A percentile compares a stretch with the other conserved stretches of the same genome.
phyloP scores from a whole-genome alignment of 2,888 invertebrate species.

The Bombylius discolor region DNA sequence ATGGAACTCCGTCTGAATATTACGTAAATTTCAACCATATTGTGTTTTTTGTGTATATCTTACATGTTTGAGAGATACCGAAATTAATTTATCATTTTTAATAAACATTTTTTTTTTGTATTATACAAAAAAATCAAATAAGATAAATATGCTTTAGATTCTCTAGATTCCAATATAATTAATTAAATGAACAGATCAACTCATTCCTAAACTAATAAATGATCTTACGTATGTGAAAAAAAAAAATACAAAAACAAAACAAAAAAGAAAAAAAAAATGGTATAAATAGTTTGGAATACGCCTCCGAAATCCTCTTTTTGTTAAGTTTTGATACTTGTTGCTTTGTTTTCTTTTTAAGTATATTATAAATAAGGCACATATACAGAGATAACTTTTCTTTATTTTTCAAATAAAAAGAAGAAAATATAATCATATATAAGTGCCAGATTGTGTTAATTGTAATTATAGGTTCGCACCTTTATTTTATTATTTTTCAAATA shows the following conservation, averaged over 20 bases:
- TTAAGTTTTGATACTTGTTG: no score
- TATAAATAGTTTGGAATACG: not conserved
- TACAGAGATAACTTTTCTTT: no score
- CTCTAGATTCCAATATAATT: not conserved
- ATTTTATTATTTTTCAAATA: not conserved
- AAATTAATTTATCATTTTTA: no score
- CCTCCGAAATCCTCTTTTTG: not conserved
- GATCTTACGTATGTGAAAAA: no score
- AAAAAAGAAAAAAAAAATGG: not conserved
- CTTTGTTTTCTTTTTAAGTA: no score
- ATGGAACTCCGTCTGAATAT: no score
- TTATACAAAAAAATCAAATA: not conserved
- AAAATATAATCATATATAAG: not conserved
- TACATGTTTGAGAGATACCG: no score
- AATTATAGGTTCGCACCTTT: not conserved
- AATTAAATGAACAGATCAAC: not conserved
- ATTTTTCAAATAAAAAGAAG: no score
- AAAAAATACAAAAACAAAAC: not conserved
- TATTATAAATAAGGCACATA: no score
- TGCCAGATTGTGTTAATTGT: not conserved
- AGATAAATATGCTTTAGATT: not conserved
- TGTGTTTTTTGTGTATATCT: no score
- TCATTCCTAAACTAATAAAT: not conserved
- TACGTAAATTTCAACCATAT: no score
- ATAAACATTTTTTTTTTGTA: no score